These are phyloP conservation scores for Rhynchonycteris naso DNA, from an alignment of 2,797 vertebrate genomes.

Conservation along the genomic window DNA sequence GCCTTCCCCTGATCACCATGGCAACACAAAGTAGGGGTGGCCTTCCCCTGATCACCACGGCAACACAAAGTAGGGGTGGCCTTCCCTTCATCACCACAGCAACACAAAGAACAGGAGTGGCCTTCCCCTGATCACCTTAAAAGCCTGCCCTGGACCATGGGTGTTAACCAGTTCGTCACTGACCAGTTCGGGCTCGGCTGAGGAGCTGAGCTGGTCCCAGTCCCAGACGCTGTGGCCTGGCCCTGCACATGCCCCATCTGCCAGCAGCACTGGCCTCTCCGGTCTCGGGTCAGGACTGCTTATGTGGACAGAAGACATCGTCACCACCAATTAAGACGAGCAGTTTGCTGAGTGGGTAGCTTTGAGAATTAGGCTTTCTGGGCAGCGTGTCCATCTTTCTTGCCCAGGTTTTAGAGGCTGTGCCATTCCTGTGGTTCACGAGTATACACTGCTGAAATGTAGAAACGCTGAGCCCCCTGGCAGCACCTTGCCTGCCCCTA, in stretches of 20 bases:
- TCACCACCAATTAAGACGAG: fast-evolving
- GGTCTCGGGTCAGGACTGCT: background rate
- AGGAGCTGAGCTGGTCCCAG: background rate
- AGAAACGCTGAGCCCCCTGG: fast-evolving
- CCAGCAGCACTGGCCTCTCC: fast-evolving
- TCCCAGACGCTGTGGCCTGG: fast-evolving
- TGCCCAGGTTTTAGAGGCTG: background rate
- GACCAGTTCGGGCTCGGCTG: background rate
- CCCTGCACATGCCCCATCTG: fast-evolving
- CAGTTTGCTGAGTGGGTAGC: fast-evolving
- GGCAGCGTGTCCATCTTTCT: fast-evolving
- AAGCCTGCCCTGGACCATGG: fast-evolving
- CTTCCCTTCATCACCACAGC: no score
- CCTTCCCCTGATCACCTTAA: background rate
- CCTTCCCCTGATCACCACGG: no score
- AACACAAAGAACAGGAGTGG: no score
- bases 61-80: no score
- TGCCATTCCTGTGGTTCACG: fast-evolving
- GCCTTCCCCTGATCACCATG: no score
- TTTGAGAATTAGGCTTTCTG: background rate
- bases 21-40: no score
- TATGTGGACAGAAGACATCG: background rate
- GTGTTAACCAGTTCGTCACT: fast-evolving
- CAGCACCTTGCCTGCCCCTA: fast-evolving
- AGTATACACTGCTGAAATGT: fast-evolving